Conservation (phyloP, 2,113 vertebrate species). For the Cyanoderma ruficeps region DNA sequence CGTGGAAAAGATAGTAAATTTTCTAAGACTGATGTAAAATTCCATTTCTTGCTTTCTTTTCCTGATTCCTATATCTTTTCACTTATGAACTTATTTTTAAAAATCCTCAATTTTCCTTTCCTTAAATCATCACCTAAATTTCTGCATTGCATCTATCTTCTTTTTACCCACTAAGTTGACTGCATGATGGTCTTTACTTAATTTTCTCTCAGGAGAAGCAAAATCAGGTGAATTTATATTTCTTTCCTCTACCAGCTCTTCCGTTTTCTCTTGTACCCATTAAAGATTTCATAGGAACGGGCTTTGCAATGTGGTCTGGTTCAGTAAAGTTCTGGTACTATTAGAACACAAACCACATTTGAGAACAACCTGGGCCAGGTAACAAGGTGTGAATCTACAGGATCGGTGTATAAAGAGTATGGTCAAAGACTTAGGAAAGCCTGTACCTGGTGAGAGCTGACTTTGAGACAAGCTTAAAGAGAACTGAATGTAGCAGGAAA, state of each 20-base stretch:
- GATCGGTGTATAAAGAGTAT: neutral
- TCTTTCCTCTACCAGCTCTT: neutral
- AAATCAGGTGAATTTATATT: neutral
- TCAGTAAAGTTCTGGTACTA: neutral
- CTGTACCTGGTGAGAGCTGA: neutral
- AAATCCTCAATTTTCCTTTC: neutral
- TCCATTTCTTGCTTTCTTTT: neutral
- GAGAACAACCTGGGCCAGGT: neutral
- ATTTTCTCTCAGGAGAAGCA: neutral
- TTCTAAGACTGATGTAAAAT: conserved; percentile 61
- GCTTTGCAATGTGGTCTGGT: neutral
- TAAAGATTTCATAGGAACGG: neutral
- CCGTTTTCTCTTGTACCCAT: neutral
- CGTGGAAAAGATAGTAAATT: conserved; percentile 61
- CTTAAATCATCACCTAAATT: neutral
- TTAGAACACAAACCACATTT: neutral
- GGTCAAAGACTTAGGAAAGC: neutral
- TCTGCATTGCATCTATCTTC: neutral
- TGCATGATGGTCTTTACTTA: neutral
- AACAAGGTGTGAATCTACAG: neutral
- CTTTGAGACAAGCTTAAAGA: neutral
- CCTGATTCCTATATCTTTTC: neutral
- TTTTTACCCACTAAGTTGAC: neutral
- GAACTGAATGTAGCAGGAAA: neutral
- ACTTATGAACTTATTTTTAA: neutral